Percentiles rank a stretch among this genome's conserved stretches.
Evolutionary conservation across 2,888 invertebrate species (phyloP).

Genomic region (Drosophila recens): DNA sequence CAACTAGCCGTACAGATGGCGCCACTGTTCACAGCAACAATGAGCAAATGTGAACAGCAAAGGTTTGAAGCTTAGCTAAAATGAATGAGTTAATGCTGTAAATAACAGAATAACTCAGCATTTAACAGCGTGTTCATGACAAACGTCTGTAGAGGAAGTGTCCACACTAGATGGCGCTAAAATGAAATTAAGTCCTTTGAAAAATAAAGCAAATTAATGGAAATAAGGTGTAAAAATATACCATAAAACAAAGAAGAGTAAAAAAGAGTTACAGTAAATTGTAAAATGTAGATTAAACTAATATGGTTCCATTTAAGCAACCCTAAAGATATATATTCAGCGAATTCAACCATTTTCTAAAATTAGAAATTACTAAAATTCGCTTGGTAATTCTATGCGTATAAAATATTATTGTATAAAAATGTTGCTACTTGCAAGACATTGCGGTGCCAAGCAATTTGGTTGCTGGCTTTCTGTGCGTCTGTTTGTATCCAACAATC

Average conservation of each 20-base stretch:
- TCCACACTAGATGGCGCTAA: slow-evolving; percentile 41
- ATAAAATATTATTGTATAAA: not conserved
- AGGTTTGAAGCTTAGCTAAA: slow-evolving; percentile 41
- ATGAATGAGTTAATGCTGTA: too few species aligned
- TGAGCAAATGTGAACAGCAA: not conserved
- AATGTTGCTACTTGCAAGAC: slow-evolving; percentile 11
- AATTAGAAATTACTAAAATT: not conserved
- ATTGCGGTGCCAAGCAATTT: slow-evolving; percentile 28
- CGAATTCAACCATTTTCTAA: not conserved
- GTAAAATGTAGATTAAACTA: too few species aligned
- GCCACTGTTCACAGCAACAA: slow-evolving; percentile 3
- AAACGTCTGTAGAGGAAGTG: not conserved
- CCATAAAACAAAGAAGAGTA: not conserved
- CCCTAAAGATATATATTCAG: too few species aligned
- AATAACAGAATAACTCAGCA: not conserved
- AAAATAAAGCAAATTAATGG: not conserved
- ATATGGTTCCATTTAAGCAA: too few species aligned
- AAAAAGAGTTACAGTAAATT: not conserved
- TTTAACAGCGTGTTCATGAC: not conserved
- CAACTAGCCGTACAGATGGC: slow-evolving; percentile 27
- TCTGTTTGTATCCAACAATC: slow-evolving; percentile 30
- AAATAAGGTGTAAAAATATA: not conserved
- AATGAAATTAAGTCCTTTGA: not conserved
- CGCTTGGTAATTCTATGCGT: not conserved
- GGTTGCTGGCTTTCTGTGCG: slow-evolving; percentile 13